A percentile compares a stretch with the other conserved stretches of the same genome.
phyloP scores from a whole-genome alignment of 2,797 vertebrate genomes.

The Squalus acanthias region DNA sequence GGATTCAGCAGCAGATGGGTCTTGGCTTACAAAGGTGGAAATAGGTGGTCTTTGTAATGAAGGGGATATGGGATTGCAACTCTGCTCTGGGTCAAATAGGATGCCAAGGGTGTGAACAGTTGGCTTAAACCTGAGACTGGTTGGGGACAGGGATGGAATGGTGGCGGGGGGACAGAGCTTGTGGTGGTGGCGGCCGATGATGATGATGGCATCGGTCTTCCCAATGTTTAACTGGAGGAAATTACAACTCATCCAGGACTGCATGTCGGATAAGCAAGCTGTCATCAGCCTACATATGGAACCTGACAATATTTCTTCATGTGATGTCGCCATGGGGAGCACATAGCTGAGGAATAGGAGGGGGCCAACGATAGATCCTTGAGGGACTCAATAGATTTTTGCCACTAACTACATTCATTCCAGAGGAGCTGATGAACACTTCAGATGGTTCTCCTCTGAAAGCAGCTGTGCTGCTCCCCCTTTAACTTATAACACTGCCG shows the following conservation, averaged over 20 bases:
- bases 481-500: not conserved
- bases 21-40: not conserved
- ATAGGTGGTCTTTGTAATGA: not conserved
- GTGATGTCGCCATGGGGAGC: too few relatives aligned
- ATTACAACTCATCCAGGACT: not conserved
- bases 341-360: not conserved
- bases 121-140: not conserved
- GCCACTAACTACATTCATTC: not conserved
- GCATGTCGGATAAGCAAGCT: not conserved
- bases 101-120: not conserved
- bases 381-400: not conserved
- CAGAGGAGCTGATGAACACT: not conserved
- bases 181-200: not conserved
- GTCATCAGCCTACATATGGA: not conserved
- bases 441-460: not conserved
- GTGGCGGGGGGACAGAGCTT: too few relatives aligned
- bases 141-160: not conserved
- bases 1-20: too few relatives aligned
- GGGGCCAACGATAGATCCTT: not conserved
- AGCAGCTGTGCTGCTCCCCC: not conserved
- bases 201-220: not conserved
- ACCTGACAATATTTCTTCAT: not conserved
- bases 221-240: not conserved
- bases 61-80: not conserved
- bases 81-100: too few relatives aligned